phyloP scores from a whole-genome alignment of 2,797 vertebrate species.

The Pitangus sulphuratus region DNA sequence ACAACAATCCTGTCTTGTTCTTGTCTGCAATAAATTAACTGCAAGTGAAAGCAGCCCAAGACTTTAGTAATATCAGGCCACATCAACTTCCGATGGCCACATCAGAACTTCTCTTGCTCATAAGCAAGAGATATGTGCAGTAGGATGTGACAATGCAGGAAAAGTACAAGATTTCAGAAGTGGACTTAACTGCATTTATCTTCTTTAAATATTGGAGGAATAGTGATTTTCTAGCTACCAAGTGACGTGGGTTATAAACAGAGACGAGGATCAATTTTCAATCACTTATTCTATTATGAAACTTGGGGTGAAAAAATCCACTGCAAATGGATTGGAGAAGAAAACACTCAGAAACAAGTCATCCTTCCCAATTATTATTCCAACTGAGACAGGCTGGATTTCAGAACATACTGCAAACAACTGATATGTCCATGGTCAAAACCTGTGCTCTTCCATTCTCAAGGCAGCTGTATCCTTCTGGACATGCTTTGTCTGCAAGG shows the following conservation, averaged over 20 bases:
- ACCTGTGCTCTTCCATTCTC: background rate
- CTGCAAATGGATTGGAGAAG: background rate
- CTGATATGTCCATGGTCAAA: background rate
- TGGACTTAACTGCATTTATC: background rate
- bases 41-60: background rate
- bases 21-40: background rate
- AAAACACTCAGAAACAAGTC: background rate
- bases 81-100: background rate
- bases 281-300: background rate
- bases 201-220: background rate
- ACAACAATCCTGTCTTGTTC: background rate
- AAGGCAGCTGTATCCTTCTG: background rate
- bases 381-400: background rate
- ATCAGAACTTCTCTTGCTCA: too few relatives aligned
- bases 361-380: background rate
- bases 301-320: background rate
- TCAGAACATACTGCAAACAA: background rate
- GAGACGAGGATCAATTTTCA: background rate
- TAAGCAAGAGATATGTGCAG: background rate
- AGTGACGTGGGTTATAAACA: background rate
- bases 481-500: accelerated
- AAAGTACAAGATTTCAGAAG: background rate
- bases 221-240: background rate
- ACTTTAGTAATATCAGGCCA: background rate
- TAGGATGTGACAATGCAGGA: background rate